Conservation (phyloP, 2,113 vertebrate genomes). For the Neogale vison region DNA sequence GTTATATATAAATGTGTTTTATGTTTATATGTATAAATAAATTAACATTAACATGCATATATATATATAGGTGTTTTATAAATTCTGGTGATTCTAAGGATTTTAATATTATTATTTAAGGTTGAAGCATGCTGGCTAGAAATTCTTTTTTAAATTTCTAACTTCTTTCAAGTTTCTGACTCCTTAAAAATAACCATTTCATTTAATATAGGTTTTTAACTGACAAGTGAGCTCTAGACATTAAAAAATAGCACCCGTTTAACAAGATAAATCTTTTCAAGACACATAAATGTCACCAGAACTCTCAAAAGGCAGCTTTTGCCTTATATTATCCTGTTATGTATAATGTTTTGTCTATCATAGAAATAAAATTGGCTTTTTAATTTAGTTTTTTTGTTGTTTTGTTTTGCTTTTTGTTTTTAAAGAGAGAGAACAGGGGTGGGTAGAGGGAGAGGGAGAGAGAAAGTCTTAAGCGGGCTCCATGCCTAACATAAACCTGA, state of each 20-base stretch:
- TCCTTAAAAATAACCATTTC: not conserved
- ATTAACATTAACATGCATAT: not conserved
- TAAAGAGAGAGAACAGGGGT: not conserved
- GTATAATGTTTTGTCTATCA: not conserved
- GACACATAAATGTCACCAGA: not conserved
- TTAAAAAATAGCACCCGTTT: not conserved
- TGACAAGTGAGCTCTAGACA: not conserved
- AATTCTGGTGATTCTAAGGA: not conserved
- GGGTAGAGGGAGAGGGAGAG: not conserved
- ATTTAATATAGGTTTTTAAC: not conserved
- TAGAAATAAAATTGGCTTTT: not conserved
- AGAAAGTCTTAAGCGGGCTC: not conserved
- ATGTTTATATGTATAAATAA: not conserved
- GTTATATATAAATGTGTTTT: not conserved
- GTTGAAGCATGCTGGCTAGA: not conserved
- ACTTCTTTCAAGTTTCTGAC: not conserved
- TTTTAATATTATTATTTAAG: not conserved
- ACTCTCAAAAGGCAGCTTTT: slow-evolving; percentile 2
- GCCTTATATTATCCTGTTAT: not conserved
- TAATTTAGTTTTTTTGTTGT: not conserved
- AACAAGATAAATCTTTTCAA: not conserved
- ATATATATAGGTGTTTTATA: not conserved
- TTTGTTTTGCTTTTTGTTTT: not conserved
- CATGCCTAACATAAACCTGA: not conserved
- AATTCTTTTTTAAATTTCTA: not conserved